A percentile compares a stretch with the other conserved stretches of the same genome.
These are phyloP conservation scores for Petrocephalus zakoni DNA, from an alignment of 2,113 vertebrate genomes.

Conservation along the genomic window DNA sequence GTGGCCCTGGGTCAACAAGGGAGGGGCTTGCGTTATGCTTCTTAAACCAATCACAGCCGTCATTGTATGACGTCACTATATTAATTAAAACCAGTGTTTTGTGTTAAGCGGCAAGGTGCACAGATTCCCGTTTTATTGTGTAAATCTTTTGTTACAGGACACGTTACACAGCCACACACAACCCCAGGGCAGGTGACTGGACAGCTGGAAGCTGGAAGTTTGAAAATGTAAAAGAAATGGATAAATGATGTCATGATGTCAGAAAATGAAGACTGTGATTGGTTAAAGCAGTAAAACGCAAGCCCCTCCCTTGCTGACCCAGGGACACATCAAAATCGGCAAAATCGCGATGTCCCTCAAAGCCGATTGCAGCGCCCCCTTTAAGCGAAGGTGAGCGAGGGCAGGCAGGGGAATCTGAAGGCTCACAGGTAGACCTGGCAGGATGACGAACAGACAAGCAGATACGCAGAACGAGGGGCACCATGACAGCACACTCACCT, in stretches of 20 bases:
- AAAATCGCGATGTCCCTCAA: not conserved
- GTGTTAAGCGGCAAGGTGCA: not conserved
- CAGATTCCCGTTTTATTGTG: not conserved
- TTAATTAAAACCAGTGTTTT: not conserved
- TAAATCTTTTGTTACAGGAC: not conserved
- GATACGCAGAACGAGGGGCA: not conserved
- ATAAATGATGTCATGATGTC: not conserved
- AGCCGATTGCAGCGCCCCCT: not conserved
- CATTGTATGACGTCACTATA: not conserved
- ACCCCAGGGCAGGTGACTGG: no score
- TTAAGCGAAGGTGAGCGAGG: not conserved
- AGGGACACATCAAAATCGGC: not conserved
- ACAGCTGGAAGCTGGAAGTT: not conserved
- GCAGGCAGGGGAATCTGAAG: not conserved
- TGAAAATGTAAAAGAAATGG: not conserved
- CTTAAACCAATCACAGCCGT: not conserved
- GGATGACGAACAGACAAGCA: not conserved
- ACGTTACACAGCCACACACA: not conserved
- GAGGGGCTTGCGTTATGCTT: not conserved
- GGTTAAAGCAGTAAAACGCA: not conserved
- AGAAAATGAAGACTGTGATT: not conserved
- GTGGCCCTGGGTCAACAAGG: no score
- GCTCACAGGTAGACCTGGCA: not conserved
- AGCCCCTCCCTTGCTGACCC: not conserved
- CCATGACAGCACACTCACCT: constrained; percentile 32